These are phyloP conservation scores for Pachycephala philippinensis DNA, from an alignment of 2,113 vertebrate species.

Conservation along the genomic window DNA sequence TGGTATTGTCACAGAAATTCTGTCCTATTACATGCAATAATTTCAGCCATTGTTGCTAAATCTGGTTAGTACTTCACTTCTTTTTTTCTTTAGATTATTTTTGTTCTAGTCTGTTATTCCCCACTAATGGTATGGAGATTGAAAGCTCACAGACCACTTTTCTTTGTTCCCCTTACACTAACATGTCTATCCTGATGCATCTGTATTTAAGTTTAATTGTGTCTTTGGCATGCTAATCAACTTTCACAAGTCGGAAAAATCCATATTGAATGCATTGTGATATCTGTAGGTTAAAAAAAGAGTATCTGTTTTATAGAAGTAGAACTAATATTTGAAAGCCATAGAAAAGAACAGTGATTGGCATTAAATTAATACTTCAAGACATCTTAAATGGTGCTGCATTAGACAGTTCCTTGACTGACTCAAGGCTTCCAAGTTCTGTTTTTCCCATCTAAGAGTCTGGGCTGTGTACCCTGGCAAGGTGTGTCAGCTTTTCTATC, in stretches of 20 bases:
- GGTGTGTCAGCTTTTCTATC: neutral
- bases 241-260: neutral
- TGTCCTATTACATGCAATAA: neutral
- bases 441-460: neutral
- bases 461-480: neutral
- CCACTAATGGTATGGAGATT: neutral
- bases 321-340: neutral
- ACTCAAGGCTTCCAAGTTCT: neutral
- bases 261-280: neutral
- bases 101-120: neutral
- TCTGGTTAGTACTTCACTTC: neutral
- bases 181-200: neutral
- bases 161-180: neutral
- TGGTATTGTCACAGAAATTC: neutral
- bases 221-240: neutral
- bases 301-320: neutral
- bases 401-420: neutral
- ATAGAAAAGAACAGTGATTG: neutral
- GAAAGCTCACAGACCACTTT: neutral
- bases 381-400: neutral
- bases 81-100: neutral
- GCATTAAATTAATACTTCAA: neutral
- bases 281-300: neutral
- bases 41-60: neutral
- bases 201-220: neutral